Evolutionary conservation across 2,888 invertebrate genomes (phyloP).

Genomic region (Rotaria socialis): DNA sequence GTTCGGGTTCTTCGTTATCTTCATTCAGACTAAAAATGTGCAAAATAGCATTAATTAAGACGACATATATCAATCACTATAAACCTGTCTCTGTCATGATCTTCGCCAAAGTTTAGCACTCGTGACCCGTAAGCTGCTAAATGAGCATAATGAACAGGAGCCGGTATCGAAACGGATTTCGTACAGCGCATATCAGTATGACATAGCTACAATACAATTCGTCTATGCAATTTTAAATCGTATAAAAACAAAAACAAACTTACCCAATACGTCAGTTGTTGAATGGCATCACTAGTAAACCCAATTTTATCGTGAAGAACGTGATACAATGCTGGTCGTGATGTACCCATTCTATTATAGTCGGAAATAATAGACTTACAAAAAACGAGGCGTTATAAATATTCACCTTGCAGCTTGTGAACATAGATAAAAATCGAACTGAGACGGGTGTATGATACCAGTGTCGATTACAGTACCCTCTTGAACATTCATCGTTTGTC

Average conservation of each 20-base stretch:
- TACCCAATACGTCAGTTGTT: constrained; percentile 24
- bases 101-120: background rate
- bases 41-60: background rate
- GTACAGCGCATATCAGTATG: constrained; percentile 42
- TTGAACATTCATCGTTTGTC: background rate
- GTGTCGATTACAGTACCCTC: background rate
- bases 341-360: background rate
- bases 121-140: constrained; percentile 23
- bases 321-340: constrained; percentile 1
- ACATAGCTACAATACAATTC: background rate
- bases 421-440: background rate
- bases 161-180: background rate
- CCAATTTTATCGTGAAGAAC: background rate
- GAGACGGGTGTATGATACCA: background rate
- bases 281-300: constrained; percentile 12
- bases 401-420: constrained; percentile 10
- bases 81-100: background rate
- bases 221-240: background rate
- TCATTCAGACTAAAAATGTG: background rate
- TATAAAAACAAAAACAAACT: background rate
- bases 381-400: background rate
- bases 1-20: background rate
- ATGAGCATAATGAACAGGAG: constrained; percentile 18
- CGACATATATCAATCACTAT: background rate
- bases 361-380: background rate